Evolutionary conservation across 92 coral and sea anemone species (phyloP).

Genomic region (Galaxea fascicularis): DNA sequence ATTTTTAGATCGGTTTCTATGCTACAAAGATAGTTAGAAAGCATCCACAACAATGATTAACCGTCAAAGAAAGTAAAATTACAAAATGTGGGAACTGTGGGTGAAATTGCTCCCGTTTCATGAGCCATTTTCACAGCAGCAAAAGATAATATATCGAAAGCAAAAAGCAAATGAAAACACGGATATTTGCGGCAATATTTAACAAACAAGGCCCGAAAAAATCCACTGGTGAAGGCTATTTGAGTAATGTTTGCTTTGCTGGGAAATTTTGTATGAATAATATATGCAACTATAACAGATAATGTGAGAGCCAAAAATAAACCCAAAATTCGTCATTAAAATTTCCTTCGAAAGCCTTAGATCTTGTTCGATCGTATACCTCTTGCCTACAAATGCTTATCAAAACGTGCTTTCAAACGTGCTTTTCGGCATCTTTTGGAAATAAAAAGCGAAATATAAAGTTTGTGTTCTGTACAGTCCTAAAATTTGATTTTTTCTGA

Average conservation of each 20-base stretch:
- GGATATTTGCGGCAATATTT: slow-evolving; percentile 8
- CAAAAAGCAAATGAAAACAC: slow-evolving; percentile 19
- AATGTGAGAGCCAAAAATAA: slow-evolving; percentile 82
- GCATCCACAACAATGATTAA: slow-evolving; percentile 25
- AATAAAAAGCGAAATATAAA: background rate
- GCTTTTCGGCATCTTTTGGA: background rate
- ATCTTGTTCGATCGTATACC: background rate
- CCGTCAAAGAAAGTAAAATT: background rate
- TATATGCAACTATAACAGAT: slow-evolving; percentile 60
- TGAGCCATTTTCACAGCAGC: background rate
- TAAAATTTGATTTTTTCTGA: background rate
- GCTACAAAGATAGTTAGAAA: slow-evolving; percentile 27
- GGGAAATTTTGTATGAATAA: slow-evolving; percentile 64
- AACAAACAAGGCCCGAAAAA: slow-evolving; percentile 15
- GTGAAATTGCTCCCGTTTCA: background rate
- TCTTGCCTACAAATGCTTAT: background rate
- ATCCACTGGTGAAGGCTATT: slow-evolving; percentile 24
- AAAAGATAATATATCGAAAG: background rate
- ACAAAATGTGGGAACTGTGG: background rate
- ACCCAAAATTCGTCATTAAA: background rate
- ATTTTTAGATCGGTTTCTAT: slow-evolving; percentile 29
- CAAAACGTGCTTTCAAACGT: too few species aligned
- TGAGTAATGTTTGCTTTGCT: slow-evolving; percentile 66
- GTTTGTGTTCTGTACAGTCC: slow-evolving; percentile 13
- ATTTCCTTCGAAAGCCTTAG: background rate